Evolutionary conservation across 2,888 invertebrate genomes (phyloP), one percentile per base, ranked within the genome.

Genomic region (Ectobius pallidus): DNA sequence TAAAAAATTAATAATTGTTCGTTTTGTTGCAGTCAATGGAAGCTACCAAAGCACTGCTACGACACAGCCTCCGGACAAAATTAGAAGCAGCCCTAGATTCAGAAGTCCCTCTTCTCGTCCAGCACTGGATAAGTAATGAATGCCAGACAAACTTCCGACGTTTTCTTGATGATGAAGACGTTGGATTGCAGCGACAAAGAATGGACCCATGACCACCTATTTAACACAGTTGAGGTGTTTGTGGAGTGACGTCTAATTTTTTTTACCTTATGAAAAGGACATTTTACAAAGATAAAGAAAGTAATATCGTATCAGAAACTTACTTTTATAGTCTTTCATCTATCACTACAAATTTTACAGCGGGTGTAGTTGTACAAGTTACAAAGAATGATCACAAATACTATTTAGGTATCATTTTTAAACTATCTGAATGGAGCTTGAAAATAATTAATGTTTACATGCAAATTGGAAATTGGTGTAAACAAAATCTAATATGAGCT

Each of bases 121-220:
- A 92, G 76, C 90, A 91, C 79, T 95, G 94, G 94, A 87, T 87
- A 75, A 90, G 91, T 1, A 80, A 84, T 0, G 92, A 92, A 78
- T 93, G 92, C 77, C 92, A 92, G 80, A 86, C 83, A 22, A 79
- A 80, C 73, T 82, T 84, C 18, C 79, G 79, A 58, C 77, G 76
- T 27, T 77, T 78, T 69, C 73, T 77, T 18, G 75, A 75, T 46
- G 75, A 76, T 16, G 74, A 74, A 69, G 77, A 76, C 32, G 42
- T 77, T 34, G 70, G 73, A 18, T 67, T 75, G 39, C 77, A 75
- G 39, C 61, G 70, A 32, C 75, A 75, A 55, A 63, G 75, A 30
- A 14, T 69, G 16, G 75, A 72, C 34, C 67, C 58, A 27, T 72
- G 67, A 72, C 44, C 61, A 39, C 9, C 58, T 30, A 58, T 30